Evolutionary conservation across 2,113 vertebrate genomes (phyloP).

Genomic region (Carlito syrichta): DNA sequence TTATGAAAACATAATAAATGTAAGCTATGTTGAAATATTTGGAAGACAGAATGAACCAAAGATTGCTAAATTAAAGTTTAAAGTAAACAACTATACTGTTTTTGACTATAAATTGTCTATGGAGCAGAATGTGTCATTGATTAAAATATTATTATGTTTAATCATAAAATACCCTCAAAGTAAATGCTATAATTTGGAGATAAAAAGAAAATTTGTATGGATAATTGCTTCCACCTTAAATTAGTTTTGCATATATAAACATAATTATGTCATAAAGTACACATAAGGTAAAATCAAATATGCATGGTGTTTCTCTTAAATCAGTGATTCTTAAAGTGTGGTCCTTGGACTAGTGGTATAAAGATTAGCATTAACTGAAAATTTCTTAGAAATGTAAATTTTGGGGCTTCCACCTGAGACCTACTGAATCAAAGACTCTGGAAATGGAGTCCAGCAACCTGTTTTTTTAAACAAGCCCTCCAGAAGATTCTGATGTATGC

Average conservation of each 20-base stretch:
- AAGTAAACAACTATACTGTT: background rate
- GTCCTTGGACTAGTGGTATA: background rate
- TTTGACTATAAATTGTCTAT: background rate
- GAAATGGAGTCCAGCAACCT: background rate
- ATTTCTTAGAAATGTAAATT: background rate
- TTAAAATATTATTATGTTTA: background rate
- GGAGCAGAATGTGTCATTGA: background rate
- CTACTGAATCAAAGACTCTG: background rate
- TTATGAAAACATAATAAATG: background rate
- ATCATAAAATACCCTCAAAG: background rate
- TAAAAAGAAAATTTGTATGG: background rate
- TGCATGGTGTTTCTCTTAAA: background rate
- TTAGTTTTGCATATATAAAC: background rate
- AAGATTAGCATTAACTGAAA: background rate
- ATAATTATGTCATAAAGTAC: background rate
- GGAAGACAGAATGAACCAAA: background rate
- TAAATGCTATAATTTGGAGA: background rate
- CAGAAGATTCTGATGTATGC: background rate
- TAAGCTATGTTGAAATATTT: background rate
- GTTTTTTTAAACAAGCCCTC: background rate
- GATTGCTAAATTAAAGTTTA: background rate
- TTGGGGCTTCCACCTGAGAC: fast-evolving
- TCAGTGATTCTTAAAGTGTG: background rate
- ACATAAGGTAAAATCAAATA: background rate
- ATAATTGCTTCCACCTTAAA: background rate